Base-by-base conservation (phyloP, 2,888 invertebrate species). In the Parnassius smintheus region DNA sequence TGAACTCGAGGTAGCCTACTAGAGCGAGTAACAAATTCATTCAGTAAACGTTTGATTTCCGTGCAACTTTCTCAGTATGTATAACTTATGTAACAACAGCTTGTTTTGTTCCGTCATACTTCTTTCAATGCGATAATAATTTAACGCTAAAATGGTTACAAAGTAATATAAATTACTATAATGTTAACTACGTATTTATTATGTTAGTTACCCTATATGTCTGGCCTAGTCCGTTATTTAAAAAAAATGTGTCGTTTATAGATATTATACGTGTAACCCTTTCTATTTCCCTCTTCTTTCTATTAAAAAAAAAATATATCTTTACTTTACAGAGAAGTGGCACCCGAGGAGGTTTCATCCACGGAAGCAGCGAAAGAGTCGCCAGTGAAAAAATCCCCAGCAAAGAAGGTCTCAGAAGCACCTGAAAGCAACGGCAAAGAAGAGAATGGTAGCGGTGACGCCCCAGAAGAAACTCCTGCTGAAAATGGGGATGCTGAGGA, bases 341-440 rank as follows among this genome's bases (percentile, higher is more conserved):
- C 80, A n/a, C 73, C 91, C 11, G 91, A 91, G 74, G 91, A 91
- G 75, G 91, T 91, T n/a, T 81, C 86, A 72, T 91, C 91, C 12
- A 88, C 90, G 41, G 91, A 91, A 68, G 86, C 67, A 12, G 70
- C 75, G 2, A 92, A 91, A 70, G 92, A 92, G 72, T 91, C 91
- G 8, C 92, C 92, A 69, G 88, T 92, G 9, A 92, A 92, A 76
- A 92, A 92, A 72, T 89, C 92, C 22, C 92, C 92, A 12, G 85
- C 85, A 63, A 92, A 92, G 75, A 93, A 94, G 76, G 85, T 78
- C 1, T 82, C 78, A 0, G 92, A 92, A 65, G 82, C 74, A 9
- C 75, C 82, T 25, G 90, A 91, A 70, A 92, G 92, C 73, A 92
- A 92, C 67, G 92, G 92, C 71, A 90, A 89, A 66, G 86, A 82